Base-by-base conservation (phyloP, 2,797 vertebrate genomes). In the Decapterus maruadsi region DNA sequence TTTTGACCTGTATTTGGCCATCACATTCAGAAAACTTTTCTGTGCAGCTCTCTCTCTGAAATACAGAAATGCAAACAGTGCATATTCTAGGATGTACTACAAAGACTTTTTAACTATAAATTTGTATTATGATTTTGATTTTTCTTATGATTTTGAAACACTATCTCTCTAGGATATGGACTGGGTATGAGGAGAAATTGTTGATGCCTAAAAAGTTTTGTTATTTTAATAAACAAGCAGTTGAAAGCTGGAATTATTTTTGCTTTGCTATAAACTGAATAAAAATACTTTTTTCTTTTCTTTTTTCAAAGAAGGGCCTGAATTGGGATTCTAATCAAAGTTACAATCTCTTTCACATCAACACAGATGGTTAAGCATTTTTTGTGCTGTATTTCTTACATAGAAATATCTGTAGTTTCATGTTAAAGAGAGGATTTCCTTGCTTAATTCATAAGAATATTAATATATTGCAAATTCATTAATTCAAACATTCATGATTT, bases 11-110 rank as follows among this genome's bases (percentile, higher is more conserved):
- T 77, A 75, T 67, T 66, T 64, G 31, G 34, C 56, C 7, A 14
- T 59, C 46, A 40, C 57, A 56, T 75, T 75, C 51, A 14, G 10
- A 22, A n/a, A 60, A 42, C 78, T 75, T 58, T 40, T 78, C 54
- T 65, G 67, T 57, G 38, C 77, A 65, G 34, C 40, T 67, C 8
- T 50, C 55, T 60, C 43, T 59, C 53, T 17, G 60, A 62, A 68
- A 69, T 54, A 20, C 55, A 75, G 51, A 72, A 74, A 68, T 68
- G 42, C 64, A 77, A 75, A 77, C 43, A 31, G 22, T 11, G 6
- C 8, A 7, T 36, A 34, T 34, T 34, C 31, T 4, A 8, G 1
- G 22, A 13, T 59, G 13, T n/a, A 5, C 2, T 19, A 10, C 45
- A 4, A 38, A 54, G 31, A 2, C 10, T 19, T 46, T 54, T 43